Evolutionary conservation across 2,888 invertebrate species (phyloP).

Genomic region (Ornithoptera priamus): DNA sequence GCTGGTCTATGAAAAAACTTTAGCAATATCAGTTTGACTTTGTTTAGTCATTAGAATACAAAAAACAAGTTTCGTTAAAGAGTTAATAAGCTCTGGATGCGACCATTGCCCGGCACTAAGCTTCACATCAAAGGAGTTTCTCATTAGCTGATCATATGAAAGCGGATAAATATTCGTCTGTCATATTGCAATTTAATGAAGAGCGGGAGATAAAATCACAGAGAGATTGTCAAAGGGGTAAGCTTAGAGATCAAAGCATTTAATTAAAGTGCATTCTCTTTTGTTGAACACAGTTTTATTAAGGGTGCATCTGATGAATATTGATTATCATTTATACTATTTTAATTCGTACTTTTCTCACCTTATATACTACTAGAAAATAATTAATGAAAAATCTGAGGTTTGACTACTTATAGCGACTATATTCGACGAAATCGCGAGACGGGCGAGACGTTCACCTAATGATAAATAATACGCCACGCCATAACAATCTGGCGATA

Average conservation of each 20-base stretch:
- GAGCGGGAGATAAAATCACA: not conserved
- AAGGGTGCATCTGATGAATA: not conserved
- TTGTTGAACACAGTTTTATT: not conserved
- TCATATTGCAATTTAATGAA: constrained; percentile 10
- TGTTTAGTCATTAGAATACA: not conserved
- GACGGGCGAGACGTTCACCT: too few relatives aligned
- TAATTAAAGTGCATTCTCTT: not conserved
- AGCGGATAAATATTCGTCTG: constrained; percentile 1
- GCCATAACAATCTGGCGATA: too few relatives aligned
- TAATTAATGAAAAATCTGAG: too few relatives aligned
- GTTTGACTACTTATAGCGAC: too few relatives aligned
- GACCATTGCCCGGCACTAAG: not conserved
- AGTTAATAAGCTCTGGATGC: not conserved
- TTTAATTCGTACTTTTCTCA: not conserved
- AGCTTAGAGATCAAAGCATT: not conserved
- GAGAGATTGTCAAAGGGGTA: not conserved
- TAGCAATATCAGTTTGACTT: too few relatives aligned
- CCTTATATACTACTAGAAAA: too few relatives aligned
- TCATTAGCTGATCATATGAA: constrained; percentile 10
- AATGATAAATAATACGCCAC: too few relatives aligned
- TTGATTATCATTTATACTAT: not conserved
- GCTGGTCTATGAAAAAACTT: too few relatives aligned
- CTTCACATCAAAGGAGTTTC: constrained; percentile 16
- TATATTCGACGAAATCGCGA: too few relatives aligned
- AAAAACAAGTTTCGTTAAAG: not conserved